Evolutionary conservation across 2,888 invertebrate genomes (phyloP), one percentile per base, ranked within the genome.

Genomic region (Ennomos quercinarius): DNA sequence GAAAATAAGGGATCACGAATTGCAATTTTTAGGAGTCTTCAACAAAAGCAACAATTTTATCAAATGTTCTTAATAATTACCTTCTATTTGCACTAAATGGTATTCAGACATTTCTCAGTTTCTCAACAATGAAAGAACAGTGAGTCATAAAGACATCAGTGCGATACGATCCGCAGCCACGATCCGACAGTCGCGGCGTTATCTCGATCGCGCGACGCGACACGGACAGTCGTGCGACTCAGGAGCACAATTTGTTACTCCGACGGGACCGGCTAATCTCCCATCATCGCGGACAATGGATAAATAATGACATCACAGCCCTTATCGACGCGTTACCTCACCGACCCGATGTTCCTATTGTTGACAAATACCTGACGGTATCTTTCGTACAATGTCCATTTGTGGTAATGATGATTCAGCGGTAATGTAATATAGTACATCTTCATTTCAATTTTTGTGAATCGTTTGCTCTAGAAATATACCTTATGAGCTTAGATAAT

Each of bases 241-340:
- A 13, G 17, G 27, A 27, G 11, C 36, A 36, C 43, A 49, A 44
- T 56, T 56, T 49, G 55, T 56, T 57, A 57, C 56, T 35, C 35
- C 48, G 37, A 38, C 46, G 41, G 49, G 10, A 50, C 45, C 49
- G 40, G 12, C 56, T 50, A 57, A 50, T 57, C 56, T 34, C 40
- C 49, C 44, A 50, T 56, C 55, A 43, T 38, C 27, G 27, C 39
- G 49, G 49, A 50, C 56, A 57, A 50, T 57, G 49, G 40, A 36
- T 57, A 45, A 57, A 50, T 50, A 37, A 57, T 57, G 49, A 45
- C 47, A 48, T 42, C 47, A 43, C 36, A 36, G 46, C 37, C 46
- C 40, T 44, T 48, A 49, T 48, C 55, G 35, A 12, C 52, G 48
- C 5, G 13, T 27, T 10, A 17, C 51, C 34, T 41, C 47, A 11